Conservation (phyloP, 2,888 invertebrate genomes). For the Chrysolina oricalcia region DNA sequence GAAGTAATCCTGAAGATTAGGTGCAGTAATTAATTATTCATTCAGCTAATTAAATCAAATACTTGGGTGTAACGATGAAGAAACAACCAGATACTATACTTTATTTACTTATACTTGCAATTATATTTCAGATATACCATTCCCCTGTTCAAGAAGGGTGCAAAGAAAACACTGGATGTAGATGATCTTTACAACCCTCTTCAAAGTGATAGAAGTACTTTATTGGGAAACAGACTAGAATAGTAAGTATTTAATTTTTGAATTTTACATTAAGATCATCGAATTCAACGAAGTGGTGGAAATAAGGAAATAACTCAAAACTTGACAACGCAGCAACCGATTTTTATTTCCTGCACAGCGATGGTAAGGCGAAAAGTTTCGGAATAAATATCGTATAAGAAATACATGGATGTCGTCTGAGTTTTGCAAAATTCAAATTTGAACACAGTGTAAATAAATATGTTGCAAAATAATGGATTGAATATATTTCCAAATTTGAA, state of each 20-base stretch:
- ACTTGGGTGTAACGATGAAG: too few species aligned
- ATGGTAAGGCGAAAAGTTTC: not conserved
- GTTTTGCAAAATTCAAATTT: too few species aligned
- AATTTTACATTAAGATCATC: not conserved
- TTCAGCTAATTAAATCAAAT: too few species aligned
- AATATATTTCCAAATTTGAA: too few species aligned
- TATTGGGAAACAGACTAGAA: slow-evolving; percentile 80
- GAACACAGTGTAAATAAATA: too few species aligned
- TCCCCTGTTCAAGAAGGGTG: slow-evolving; percentile 84
- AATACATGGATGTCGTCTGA: too few species aligned
- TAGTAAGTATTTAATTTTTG: slow-evolving; percentile 68
- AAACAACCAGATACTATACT: too few species aligned
- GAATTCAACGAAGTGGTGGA: not conserved
- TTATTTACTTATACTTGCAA: not conserved
- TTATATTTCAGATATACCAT: slow-evolving; percentile 81
- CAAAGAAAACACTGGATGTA: slow-evolving; percentile 80
- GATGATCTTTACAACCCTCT: slow-evolving; percentile 84
- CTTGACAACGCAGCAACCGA: not conserved
- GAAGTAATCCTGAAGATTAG: too few species aligned
- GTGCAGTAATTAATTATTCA: too few species aligned
- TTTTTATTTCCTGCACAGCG: not conserved
- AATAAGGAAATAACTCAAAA: too few species aligned
- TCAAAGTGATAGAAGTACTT: slow-evolving; percentile 79
- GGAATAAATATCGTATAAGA: too few species aligned
- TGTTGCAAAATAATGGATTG: too few species aligned